Conservation (phyloP, 2,888 invertebrate species). For the Pyrrhosoma nymphula region DNA sequence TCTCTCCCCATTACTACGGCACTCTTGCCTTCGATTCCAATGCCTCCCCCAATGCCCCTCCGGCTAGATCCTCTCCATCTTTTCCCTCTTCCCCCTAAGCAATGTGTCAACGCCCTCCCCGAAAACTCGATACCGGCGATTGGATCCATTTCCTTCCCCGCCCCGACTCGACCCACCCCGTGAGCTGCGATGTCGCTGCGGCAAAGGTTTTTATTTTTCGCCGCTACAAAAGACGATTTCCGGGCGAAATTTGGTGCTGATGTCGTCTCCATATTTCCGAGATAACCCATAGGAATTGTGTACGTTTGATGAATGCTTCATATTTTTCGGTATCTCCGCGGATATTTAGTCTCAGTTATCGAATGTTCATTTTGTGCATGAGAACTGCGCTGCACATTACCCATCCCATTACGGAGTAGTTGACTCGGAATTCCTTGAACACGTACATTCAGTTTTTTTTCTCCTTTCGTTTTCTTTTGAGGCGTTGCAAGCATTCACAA, state of each 20-base stretch:
- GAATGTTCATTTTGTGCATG: too few relatives aligned
- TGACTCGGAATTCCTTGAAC: too few relatives aligned
- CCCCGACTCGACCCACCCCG: not conserved
- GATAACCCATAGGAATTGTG: not conserved
- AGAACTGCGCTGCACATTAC: too few relatives aligned
- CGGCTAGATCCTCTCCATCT: not conserved
- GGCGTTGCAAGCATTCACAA: too few relatives aligned
- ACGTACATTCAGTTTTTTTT: too few relatives aligned
- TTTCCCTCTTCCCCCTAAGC: not conserved
- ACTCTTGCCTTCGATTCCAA: not conserved
- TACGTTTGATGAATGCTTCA: not conserved
- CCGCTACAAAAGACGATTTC: not conserved
- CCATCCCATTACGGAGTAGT: too few relatives aligned
- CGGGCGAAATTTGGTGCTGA: not conserved
- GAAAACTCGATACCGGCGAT: not conserved
- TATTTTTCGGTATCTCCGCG: not conserved
- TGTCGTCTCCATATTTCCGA: too few relatives aligned
- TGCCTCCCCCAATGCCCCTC: not conserved
- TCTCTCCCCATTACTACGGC: too few relatives aligned
- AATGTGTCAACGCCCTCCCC: constrained; percentile 6
- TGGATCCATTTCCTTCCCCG: not conserved
- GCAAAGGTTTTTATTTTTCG: not conserved
- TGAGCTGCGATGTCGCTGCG: not conserved
- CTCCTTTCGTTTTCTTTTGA: too few relatives aligned
- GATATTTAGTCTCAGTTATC: too few relatives aligned